phyloP scores from a whole-genome alignment of 2,113 vertebrate genomes.

The Ornithorhynchus anatinus region DNA sequence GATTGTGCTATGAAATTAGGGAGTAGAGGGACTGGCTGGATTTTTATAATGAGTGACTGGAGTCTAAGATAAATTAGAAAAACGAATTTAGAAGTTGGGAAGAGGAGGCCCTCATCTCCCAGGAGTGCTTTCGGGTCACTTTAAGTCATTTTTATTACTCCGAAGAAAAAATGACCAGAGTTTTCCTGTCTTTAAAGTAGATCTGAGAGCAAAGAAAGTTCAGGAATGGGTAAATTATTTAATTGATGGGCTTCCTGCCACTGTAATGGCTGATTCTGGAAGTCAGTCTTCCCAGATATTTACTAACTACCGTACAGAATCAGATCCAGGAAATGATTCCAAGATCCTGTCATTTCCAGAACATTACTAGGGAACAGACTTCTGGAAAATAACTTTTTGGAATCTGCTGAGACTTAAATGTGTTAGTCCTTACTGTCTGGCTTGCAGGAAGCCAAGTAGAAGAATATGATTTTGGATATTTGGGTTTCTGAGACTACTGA shows the following conservation, averaged over 20 bases:
- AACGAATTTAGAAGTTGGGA: too few relatives aligned
- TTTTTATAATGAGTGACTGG: too few relatives aligned
- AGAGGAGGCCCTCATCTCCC: too few relatives aligned
- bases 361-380: not conserved
- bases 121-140: too few relatives aligned
- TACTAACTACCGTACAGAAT: not conserved
- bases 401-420: not conserved
- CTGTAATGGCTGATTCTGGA: not conserved
- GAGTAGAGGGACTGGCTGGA: too few relatives aligned
- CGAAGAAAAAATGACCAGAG: too few relatives aligned
- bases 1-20: too few relatives aligned
- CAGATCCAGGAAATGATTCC: not conserved
- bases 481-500: too few relatives aligned
- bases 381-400: not conserved
- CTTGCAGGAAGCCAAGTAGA: not conserved
- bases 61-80: too few relatives aligned
- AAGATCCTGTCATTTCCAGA: conserved; percentile 8
- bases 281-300: not conserved
- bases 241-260: not conserved
- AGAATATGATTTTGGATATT: not conserved
- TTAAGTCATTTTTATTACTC: too few relatives aligned
- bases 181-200: too few relatives aligned
- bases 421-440: not conserved
- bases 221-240: conserved; percentile 18
- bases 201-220: too few relatives aligned